A percentile compares a stretch with the other conserved stretches of the same genome.
Evolutionary conservation across 2,797 vertebrate species (phyloP).

Genomic region (Micromesistius poutassou): DNA sequence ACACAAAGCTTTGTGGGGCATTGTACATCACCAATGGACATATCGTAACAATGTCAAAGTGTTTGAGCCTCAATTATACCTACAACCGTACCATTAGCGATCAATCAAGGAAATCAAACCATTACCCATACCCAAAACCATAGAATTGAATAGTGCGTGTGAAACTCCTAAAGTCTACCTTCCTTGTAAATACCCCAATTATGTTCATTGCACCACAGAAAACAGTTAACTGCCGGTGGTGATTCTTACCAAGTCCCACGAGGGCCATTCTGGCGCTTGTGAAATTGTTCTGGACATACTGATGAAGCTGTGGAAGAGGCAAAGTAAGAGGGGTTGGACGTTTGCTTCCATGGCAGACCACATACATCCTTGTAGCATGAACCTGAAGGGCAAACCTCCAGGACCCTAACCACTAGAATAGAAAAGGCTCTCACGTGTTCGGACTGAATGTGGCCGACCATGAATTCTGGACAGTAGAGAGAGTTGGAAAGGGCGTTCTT

Average conservation of each 20-base stretch:
- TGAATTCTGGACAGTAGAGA: constrained; percentile 89
- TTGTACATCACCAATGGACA: too few relatives aligned
- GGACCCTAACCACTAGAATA: background rate
- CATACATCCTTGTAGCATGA: background rate
- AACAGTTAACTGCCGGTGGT: background rate
- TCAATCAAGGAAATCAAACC: too few relatives aligned
- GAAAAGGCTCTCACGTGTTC: constrained; percentile 77
- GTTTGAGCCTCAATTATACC: too few relatives aligned
- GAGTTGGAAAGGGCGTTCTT: constrained; percentile 88
- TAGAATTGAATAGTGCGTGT: too few relatives aligned
- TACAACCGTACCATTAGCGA: background rate
- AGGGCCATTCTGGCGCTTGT: constrained; percentile 94
- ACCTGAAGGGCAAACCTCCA: background rate
- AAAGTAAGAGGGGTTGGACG: constrained; percentile 13
- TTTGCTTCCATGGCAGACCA: background rate
- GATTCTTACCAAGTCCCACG: constrained; percentile 85
- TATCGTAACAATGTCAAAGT: too few relatives aligned
- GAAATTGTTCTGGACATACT: constrained; percentile 92
- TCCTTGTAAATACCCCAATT: background rate
- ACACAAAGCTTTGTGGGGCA: too few relatives aligned
- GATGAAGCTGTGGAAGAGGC: constrained; percentile 79
- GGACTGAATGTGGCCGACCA: constrained; percentile 82
- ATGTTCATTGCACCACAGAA: background rate
- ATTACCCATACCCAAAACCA: too few relatives aligned
- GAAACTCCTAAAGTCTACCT: background rate